Evolutionary conservation across 2,888 invertebrate species (phyloP), one percentile per base, ranked within the genome.

Genomic region (Eustalomyia histrio): DNA sequence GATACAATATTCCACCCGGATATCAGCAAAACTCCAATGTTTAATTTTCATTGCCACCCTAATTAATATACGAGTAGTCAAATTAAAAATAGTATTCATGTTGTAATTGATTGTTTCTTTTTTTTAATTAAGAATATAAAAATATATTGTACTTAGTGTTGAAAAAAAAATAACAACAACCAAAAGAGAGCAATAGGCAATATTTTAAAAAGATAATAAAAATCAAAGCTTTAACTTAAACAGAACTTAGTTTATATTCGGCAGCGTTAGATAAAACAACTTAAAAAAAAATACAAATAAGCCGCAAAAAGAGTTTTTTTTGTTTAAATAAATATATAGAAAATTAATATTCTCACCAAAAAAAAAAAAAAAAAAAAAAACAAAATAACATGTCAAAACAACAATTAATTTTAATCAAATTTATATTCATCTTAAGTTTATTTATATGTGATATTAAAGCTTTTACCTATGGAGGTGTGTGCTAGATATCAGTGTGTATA

Each of bases 381-480:
- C 3, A 29, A 50, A 39, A 12, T 17, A 50, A 50, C 33, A 78
- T 81, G 81, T 8, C 18, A 71, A 69, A 71, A 47, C 65, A 24
- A 24, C 47, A 65, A 55, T 52, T 76, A 12, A 65, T 67, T 71
- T 50, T 71, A 18, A 67, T 35, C n/a, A 55, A 61, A 60, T 39
- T 74, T 10, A 2, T 60, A 57, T 65, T 81, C 39, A 12, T 78
- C 61, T 29, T 73, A 35, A 55, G 17, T 74, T 33, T 43, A 29
- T 64, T 71, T 33, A 14, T 65, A 57, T 18, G 43, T 9, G 71
- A 69, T 47, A 55, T n/a, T 33, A 24, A 73, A 78, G 69, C 69
- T 57, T 57, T 61, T 65, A 39, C 60, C 12, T 65, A 71, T 29
- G 76, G 67, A 74, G 74, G 81, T 81, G 39, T 55, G 80, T 81